Evolutionary conservation across 2,888 invertebrate genomes (phyloP).

Genomic region (Lamellibrachia satsuma): DNA sequence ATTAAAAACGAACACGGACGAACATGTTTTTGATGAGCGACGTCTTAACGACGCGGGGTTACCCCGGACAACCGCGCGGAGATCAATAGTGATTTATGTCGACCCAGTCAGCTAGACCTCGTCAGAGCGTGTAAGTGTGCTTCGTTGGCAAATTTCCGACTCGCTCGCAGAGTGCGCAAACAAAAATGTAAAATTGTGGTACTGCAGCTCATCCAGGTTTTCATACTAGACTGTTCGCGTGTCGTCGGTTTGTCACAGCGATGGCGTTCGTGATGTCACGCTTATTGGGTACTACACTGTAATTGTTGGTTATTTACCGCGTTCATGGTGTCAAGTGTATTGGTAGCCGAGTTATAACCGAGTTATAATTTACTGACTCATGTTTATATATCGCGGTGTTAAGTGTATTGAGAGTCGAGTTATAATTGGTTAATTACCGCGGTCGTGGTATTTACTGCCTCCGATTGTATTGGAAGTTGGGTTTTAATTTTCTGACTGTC

Average conservation of each 20-base stretch:
- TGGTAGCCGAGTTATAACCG: too few species aligned
- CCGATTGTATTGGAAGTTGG: too few species aligned
- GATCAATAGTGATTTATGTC: background rate
- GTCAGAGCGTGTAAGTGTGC: background rate
- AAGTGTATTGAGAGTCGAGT: background rate
- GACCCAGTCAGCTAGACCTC: background rate
- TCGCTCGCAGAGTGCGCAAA: slow-evolving; percentile 13
- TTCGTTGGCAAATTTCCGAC: slow-evolving; percentile 3
- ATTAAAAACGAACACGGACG: background rate
- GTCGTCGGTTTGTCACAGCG: background rate
- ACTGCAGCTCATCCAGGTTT: background rate
- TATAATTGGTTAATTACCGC: background rate
- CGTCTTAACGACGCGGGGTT: background rate
- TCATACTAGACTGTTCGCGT: background rate
- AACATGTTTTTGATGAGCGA: background rate
- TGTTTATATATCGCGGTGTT: background rate
- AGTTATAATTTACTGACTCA: too few species aligned
- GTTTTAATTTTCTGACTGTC: too few species aligned
- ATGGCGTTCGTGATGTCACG: background rate
- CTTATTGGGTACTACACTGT: background rate
- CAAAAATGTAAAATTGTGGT: background rate
- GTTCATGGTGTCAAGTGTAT: background rate
- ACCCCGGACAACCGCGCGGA: background rate
- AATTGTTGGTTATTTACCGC: background rate
- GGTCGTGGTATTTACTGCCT: too few species aligned